phyloP scores from a whole-genome alignment of 2,888 invertebrate genomes.

The Entomobrya proxima region DNA sequence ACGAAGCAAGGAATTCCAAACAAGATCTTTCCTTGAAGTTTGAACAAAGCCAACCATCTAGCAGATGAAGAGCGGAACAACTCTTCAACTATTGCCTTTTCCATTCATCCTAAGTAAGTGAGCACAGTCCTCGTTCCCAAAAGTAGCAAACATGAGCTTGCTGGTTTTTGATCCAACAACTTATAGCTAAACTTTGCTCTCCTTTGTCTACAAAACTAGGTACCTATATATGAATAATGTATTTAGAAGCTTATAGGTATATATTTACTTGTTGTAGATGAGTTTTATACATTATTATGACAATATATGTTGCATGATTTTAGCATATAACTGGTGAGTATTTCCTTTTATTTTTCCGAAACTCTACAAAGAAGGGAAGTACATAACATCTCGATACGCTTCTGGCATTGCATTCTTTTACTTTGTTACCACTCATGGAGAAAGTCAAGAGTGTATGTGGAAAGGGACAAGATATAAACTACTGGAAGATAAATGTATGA shows the following conservation, averaged over 20 bases:
- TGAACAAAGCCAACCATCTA: constrained; percentile 63
- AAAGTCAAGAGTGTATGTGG: not conserved
- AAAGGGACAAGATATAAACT: not conserved
- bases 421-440: not conserved
- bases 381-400: constrained; percentile 20
- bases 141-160: constrained; percentile 40
- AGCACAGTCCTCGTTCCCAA: not conserved
- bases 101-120: constrained; percentile 6
- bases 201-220: not conserved
- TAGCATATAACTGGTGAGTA: not conserved
- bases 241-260: not conserved
- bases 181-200: constrained; percentile 26
- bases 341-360: not conserved
- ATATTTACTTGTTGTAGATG: not conserved
- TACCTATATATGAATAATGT: not conserved
- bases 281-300: not conserved
- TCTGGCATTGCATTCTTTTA: constrained; percentile 23
- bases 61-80: constrained; percentile 46
- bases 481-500: not conserved
- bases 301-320: constrained; percentile 3
- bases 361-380: constrained; percentile 9
- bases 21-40: constrained; percentile 33
- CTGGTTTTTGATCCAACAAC: constrained; percentile 22
- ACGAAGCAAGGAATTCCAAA: not conserved
- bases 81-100: constrained; percentile 17